These are phyloP conservation scores for Phylloscopus trochiloides DNA, from an alignment of 2,113 vertebrate species.

Conservation along the genomic window DNA sequence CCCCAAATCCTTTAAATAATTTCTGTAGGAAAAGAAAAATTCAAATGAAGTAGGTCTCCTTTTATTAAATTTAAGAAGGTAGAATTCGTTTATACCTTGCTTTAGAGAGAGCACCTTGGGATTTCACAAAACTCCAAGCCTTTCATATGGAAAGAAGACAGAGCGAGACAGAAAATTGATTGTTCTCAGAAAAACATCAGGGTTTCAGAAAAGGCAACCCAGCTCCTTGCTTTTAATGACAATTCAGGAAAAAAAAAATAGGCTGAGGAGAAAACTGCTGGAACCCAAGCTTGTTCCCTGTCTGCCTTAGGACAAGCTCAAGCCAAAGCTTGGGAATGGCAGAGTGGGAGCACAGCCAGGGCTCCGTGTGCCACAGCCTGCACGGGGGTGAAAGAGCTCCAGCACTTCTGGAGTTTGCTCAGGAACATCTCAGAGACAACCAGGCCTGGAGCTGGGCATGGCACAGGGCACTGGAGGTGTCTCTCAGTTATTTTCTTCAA, in stretches of 20 bases:
- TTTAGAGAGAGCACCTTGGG: not conserved
- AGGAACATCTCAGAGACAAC: not conserved
- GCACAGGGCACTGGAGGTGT: not conserved
- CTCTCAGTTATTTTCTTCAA: accelerated
- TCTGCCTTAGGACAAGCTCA: not conserved
- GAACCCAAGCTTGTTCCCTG: not conserved
- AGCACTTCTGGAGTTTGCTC: accelerated
- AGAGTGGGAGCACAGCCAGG: not conserved
- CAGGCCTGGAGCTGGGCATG: not conserved
- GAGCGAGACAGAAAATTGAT: not conserved
- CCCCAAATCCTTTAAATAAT: not conserved
- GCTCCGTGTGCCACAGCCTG: not conserved
- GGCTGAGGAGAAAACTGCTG: not conserved
- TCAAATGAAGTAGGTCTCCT: not conserved
- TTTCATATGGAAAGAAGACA: not conserved
- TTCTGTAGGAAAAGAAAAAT: not conserved
- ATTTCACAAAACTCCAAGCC: not conserved
- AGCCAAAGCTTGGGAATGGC: not conserved
- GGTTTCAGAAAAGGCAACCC: not conserved
- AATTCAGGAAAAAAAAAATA: not conserved
- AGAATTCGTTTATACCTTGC: not conserved
- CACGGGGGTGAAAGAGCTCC: not conserved
- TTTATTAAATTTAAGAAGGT: not conserved
- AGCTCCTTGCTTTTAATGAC: not conserved
- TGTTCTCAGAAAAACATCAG: not conserved